A percentile compares a stretch with the other conserved stretches of the same genome.
Conservation (phyloP, 1,140 invertebrate genomes). For the Achroia grisella region DNA sequence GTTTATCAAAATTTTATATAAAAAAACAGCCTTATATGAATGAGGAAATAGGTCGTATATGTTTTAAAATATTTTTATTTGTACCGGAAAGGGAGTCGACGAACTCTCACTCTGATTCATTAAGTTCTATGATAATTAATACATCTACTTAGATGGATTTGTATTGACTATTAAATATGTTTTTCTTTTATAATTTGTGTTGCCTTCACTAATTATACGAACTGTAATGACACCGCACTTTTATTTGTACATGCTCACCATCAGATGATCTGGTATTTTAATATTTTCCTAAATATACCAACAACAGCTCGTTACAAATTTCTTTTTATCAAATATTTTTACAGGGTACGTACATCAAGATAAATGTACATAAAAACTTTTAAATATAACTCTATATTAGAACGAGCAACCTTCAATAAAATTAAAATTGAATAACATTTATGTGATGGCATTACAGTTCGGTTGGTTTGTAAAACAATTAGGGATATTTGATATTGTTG, state of each 20-base stretch:
- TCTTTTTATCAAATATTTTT: conserved; percentile 60
- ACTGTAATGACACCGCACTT: conserved; percentile 56
- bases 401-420: conserved; percentile 73
- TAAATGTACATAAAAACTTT: conserved; percentile 67
- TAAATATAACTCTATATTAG: conserved; percentile 72
- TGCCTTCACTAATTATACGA: conserved; percentile 31
- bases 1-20: conserved; percentile 46
- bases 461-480: conserved; percentile 52
- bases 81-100: conserved; percentile 50
- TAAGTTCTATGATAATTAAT: conserved; percentile 42
- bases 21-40: conserved; percentile 44
- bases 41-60: conserved; percentile 33
- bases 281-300: conserved; percentile 73
- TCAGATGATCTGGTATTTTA: conserved; percentile 72
- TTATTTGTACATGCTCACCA: conserved; percentile 70
- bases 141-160: conserved; percentile 61
- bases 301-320: conserved; percentile 63
- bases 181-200: conserved; percentile 53
- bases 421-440: conserved; percentile 72
- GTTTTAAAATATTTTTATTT: conserved; percentile 52
- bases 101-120: conserved; percentile 28
- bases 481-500: conserved; percentile 70
- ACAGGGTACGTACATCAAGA: conserved; percentile 56
- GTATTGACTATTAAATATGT: conserved; percentile 69
- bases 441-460: conserved; percentile 52